phyloP scores from a whole-genome alignment of 2,113 vertebrate species.

The Caloenas nicobarica region DNA sequence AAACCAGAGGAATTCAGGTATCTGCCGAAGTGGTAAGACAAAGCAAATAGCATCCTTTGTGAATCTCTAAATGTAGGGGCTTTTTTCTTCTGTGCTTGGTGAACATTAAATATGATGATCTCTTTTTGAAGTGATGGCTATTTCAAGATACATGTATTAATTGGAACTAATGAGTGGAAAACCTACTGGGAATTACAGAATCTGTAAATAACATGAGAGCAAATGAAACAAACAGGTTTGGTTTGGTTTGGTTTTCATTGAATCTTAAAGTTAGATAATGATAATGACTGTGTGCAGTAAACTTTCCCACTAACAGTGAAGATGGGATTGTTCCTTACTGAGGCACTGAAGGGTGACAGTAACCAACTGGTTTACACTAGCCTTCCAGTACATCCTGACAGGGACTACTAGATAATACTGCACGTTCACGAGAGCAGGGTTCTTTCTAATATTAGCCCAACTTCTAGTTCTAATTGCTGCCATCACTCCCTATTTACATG shows the following conservation, averaged over 20 bases:
- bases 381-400: neutral
- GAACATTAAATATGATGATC: neutral
- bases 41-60: neutral
- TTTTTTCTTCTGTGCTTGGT: neutral
- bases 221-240: neutral
- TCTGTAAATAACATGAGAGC: neutral
- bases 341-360: neutral
- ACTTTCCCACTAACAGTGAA: neutral
- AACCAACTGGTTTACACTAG: neutral
- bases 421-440: fast-evolving
- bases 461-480: neutral
- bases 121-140: neutral
- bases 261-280: neutral
- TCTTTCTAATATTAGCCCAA: neutral
- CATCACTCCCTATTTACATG: neutral
- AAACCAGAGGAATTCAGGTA: neutral
- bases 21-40: fast-evolving
- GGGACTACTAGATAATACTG: neutral
- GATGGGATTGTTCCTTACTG: neutral
- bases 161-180: neutral
- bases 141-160: neutral
- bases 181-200: neutral
- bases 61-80: neutral
- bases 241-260: fast-evolving
- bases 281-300: neutral